Evolutionary conservation across 2,113 vertebrate species (phyloP).

Genomic region (Alligator mississippiensis): DNA sequence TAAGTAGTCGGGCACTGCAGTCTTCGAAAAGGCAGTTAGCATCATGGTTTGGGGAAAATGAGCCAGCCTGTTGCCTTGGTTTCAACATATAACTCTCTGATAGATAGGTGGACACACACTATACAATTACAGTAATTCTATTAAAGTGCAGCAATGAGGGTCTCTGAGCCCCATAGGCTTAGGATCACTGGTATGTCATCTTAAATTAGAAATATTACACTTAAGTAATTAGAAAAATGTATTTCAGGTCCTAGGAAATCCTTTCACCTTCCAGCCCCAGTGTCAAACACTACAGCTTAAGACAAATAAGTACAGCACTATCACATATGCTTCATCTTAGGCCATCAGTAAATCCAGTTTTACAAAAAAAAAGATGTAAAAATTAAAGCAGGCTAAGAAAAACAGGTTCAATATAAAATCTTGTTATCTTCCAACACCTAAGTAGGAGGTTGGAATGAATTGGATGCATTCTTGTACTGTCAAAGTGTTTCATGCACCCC

Average conservation of each 20-base stretch:
- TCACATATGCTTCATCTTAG: background rate
- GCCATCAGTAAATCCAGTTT: background rate
- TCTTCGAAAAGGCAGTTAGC: background rate
- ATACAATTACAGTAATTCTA: too few species aligned
- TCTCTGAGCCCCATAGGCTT: background rate
- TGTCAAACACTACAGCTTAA: background rate
- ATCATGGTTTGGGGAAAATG: background rate
- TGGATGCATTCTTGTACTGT: background rate
- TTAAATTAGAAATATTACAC: background rate
- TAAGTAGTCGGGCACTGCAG: background rate
- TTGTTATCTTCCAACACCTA: background rate
- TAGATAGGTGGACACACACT: too few species aligned
- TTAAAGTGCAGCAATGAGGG: background rate
- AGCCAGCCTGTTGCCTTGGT: too few species aligned
- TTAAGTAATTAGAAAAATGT: background rate
- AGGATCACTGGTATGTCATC: background rate
- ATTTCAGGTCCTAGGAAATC: background rate
- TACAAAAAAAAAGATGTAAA: background rate
- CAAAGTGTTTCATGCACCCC: fast-evolving
- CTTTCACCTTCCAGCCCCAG: background rate
- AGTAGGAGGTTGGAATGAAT: background rate
- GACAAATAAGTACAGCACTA: background rate
- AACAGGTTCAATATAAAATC: too few species aligned
- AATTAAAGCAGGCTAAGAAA: background rate
- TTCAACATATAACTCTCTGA: too few species aligned